Evolutionary conservation across 1,140 invertebrate genomes (phyloP).

Genomic region (Argopecten irradians): DNA sequence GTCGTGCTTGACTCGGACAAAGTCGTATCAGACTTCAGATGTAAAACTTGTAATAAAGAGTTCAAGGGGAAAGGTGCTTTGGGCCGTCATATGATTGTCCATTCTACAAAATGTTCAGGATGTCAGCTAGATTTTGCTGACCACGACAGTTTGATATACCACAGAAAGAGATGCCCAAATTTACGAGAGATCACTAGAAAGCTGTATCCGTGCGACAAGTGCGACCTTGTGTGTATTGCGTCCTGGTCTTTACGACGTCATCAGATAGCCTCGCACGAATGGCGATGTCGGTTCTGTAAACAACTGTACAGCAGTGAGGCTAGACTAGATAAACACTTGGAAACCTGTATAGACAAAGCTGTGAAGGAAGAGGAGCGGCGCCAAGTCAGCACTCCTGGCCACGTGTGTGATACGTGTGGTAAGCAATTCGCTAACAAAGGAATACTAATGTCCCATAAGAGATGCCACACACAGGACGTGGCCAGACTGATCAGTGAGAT

Average conservation of each 20-base stretch:
- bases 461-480: not conserved
- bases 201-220: not conserved
- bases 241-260: not conserved
- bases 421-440: not conserved
- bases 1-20: no score
- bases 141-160: not conserved
- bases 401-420: not conserved
- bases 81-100: not conserved
- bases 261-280: not conserved
- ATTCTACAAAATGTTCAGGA: not conserved
- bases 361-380: not conserved
- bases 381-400: not conserved
- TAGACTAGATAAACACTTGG: not conserved
- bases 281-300: not conserved
- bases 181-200: not conserved
- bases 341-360: not conserved
- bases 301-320: not conserved
- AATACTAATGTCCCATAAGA: not conserved
- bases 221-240: not conserved
- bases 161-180: not conserved
- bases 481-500: not conserved
- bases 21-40: no score
- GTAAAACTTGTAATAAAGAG: not conserved
- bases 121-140: not conserved
- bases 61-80: not conserved